Evolutionary conservation across 2,888 invertebrate genomes (phyloP).

Genomic region (Argynnis bischoffii): DNA sequence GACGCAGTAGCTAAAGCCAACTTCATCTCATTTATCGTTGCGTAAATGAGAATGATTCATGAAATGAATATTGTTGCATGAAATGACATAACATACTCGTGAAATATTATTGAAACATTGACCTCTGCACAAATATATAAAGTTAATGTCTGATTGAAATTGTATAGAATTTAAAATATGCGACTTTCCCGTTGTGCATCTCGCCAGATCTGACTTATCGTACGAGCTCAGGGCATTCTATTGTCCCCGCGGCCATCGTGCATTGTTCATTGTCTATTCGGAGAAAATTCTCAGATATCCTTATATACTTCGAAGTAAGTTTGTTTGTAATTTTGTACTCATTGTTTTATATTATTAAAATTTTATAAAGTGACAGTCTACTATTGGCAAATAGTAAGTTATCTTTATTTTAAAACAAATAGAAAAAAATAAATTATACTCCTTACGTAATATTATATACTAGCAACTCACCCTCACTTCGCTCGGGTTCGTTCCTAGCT

Average conservation of each 20-base stretch:
- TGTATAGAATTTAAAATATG: constrained; percentile 37
- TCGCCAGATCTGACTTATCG: constrained; percentile 52
- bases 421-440: too few relatives aligned
- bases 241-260: constrained; percentile 64
- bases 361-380: neutral
- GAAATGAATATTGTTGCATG: too few relatives aligned
- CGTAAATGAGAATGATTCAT: too few relatives aligned
- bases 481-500: too few relatives aligned
- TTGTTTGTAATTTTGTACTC: constrained; percentile 19
- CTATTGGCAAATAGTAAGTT: too few relatives aligned
- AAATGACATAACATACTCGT: neutral
- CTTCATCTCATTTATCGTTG: too few relatives aligned
- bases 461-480: too few relatives aligned
- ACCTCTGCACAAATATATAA: constrained; percentile 13
- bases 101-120: neutral
- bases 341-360: neutral
- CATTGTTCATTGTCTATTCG: constrained; percentile 72
- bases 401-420: too few relatives aligned
- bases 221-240: constrained; percentile 54
- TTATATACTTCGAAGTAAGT: constrained; percentile 19
- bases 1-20: too few relatives aligned
- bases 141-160: constrained; percentile 33
- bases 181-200: constrained; percentile 48
- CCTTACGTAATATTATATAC: too few relatives aligned
- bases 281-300: constrained; percentile 32